These are phyloP conservation scores for Cephus rjabovi DNA, from an alignment of 2,888 invertebrate species.

Conservation along the genomic window DNA sequence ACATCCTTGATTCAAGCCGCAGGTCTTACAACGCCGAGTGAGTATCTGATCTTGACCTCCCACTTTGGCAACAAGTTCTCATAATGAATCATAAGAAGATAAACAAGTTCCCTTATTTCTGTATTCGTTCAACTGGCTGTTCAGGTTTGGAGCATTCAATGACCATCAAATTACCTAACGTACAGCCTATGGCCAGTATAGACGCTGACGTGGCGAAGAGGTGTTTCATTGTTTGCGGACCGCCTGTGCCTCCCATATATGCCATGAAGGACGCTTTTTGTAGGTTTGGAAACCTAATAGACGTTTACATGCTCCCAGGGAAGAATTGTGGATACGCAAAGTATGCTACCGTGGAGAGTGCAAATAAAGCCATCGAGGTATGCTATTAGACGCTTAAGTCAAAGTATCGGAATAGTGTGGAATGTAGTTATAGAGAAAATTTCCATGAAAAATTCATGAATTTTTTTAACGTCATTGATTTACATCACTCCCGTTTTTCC, in stretches of 20 bases:
- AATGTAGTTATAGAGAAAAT: neutral
- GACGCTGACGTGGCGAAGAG: slow-evolving; percentile 76
- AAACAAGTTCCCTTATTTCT: slow-evolving; percentile 1
- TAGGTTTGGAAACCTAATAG: slow-evolving; percentile 90
- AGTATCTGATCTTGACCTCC: slow-evolving; percentile 22
- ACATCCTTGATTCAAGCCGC: slow-evolving; percentile 80
- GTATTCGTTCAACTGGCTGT: slow-evolving; percentile 25
- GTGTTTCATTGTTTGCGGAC: slow-evolving; percentile 65
- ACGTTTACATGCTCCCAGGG: slow-evolving; percentile 88
- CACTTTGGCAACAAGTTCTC: neutral
- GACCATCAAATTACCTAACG: slow-evolving; percentile 79
- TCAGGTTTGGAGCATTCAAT: slow-evolving; percentile 50
- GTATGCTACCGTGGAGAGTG: slow-evolving; percentile 81
- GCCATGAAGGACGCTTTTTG: slow-evolving; percentile 90
- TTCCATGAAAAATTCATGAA: neutral
- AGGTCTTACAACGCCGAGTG: slow-evolving; percentile 63
- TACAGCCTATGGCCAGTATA: slow-evolving; percentile 76
- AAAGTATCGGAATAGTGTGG: neutral
- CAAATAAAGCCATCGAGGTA: slow-evolving; percentile 80
- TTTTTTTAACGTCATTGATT: slow-evolving; percentile 4
- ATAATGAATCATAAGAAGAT: neutral
- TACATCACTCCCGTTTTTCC: slow-evolving; percentile 3
- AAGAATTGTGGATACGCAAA: slow-evolving; percentile 95
- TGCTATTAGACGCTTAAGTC: slow-evolving; percentile 13
- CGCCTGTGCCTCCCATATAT: slow-evolving; percentile 77